Evolutionary conservation across 1,140 invertebrate genomes (phyloP), one percentile per base, ranked within the genome.

Genomic region (Pseudomyrmex cubaensis): DNA sequence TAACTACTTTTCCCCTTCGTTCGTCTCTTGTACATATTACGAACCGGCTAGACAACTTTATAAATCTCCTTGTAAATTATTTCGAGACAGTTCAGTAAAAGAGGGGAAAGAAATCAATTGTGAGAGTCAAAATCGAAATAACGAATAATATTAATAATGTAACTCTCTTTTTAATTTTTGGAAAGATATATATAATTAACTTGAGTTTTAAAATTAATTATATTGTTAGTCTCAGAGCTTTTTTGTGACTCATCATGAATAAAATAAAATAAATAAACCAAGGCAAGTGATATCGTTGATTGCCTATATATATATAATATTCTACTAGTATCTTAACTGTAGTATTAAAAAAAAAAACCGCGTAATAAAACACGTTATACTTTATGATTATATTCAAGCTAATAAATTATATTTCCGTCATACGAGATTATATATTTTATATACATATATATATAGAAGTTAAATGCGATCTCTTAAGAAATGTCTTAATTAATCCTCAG

Each of bases 401-500:
- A 80, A 80, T 80, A 46, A 72, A 80, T 72, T 72, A 80, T 57
- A 64, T 59, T 80, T 80, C 54, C 66, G 76, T 72, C 76, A 61
- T 56, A 72, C 54, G 48, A 80, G 35, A 35, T 35, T 35, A 35
- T 35, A 5, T 35, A 35, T 35, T 35, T 35, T 35, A 35, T 7
- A 35, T 35, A 35, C 0, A 70, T 70, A 80, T 64, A 80, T 50
- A 20, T 69, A 84, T 50, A 57, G 25, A 88, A 86, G 78, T 84
- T 76, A 82, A 86, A 77, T 48, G 64, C 57, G 63, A 69, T 82
- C 84, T 82, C 80, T 85, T 84, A 86, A 83, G 88, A 84, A 87
- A 89, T 72, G 75, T 83, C 82, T 89, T 89, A 89, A 89, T 89
- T 89, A 89, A 89, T 89, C 87, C 85, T 75, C 82, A 67, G 82